Evolutionary conservation across 2,888 invertebrate species (phyloP).

Genomic region (Drosophila heteroneura): DNA sequence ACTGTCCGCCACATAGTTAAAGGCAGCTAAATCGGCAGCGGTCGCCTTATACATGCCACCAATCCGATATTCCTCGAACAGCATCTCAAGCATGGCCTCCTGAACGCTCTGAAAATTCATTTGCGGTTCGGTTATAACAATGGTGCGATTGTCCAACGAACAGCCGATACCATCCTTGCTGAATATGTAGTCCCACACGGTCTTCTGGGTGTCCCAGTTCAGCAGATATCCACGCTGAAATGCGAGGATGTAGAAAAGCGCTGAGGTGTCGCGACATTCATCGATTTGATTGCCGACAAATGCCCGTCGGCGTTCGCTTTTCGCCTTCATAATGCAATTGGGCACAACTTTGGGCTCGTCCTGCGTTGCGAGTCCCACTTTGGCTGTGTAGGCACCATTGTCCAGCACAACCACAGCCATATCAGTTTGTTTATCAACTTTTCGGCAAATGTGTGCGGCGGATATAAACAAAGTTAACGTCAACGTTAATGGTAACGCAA

Average conservation of each 20-base stretch:
- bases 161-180: slow-evolving; percentile 93
- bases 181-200: slow-evolving; percentile 98
- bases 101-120: slow-evolving; percentile 97
- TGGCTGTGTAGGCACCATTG: slow-evolving; percentile 95
- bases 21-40: slow-evolving; percentile 91
- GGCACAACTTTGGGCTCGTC: slow-evolving; percentile 92
- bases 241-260: slow-evolving; percentile 96
- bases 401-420: slow-evolving; percentile 88
- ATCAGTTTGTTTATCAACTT: not conserved
- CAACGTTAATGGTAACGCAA: slow-evolving; percentile 8
- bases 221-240: slow-evolving; percentile 97
- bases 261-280: slow-evolving; percentile 97
- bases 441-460: slow-evolving; percentile 1
- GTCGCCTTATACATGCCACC: slow-evolving; percentile 92
- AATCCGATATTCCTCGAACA: slow-evolving; percentile 99
- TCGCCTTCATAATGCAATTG: slow-evolving; percentile 99
- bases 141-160: slow-evolving; percentile 90
- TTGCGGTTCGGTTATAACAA: slow-evolving; percentile 97
- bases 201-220: slow-evolving; percentile 97
- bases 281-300: slow-evolving; percentile 98
- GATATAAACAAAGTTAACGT: slow-evolving; percentile 20
- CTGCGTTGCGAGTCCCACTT: slow-evolving; percentile 92
- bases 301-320: slow-evolving; percentile 96
- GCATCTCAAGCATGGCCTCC: slow-evolving; percentile 97
- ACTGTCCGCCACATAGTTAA: slow-evolving; percentile 87